Evolutionary conservation across 2,888 invertebrate species (phyloP).

Genomic region (Alviniconcha strummeri): DNA sequence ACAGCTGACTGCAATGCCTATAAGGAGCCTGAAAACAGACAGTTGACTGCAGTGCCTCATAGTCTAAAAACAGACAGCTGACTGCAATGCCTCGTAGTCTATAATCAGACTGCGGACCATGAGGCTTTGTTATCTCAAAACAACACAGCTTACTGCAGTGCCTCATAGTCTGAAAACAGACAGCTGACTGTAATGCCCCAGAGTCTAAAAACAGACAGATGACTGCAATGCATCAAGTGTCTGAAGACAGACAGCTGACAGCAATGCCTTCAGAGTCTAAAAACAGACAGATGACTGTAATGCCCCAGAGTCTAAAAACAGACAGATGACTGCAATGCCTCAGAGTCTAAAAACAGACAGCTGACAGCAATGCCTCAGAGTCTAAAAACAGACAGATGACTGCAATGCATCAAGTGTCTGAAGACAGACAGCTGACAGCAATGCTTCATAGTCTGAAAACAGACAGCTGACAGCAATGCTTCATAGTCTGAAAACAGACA

Average conservation of each 20-base stretch:
- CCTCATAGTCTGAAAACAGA: constrained; percentile 33
- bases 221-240: constrained; percentile 38
- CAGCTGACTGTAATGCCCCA: constrained; percentile 34
- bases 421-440: constrained; percentile 31
- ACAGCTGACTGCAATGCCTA: no score
- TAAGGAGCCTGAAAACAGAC: no score
- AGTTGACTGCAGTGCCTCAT: constrained; percentile 35
- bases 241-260: constrained; percentile 17
- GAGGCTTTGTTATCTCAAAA: no score
- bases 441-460: constrained; percentile 32
- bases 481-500: constrained; percentile 32
- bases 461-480: constrained; percentile 31
- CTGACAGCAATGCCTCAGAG: no score
- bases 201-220: constrained; percentile 25
- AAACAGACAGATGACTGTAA: no score
- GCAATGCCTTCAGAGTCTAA: no score
- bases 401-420: constrained; percentile 38
- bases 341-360: no score
- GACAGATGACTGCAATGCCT: no score
- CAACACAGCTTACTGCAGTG: constrained; percentile 32
- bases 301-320: no score
- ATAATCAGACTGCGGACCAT: no score
- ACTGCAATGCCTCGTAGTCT: no score
- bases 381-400: constrained; percentile 5
- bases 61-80: constrained; percentile 27